Evolutionary conservation across 37 sponge, comb jelly and placozoan genomes (phyloP).

Genomic region (Chondrosia reniformis): DNA sequence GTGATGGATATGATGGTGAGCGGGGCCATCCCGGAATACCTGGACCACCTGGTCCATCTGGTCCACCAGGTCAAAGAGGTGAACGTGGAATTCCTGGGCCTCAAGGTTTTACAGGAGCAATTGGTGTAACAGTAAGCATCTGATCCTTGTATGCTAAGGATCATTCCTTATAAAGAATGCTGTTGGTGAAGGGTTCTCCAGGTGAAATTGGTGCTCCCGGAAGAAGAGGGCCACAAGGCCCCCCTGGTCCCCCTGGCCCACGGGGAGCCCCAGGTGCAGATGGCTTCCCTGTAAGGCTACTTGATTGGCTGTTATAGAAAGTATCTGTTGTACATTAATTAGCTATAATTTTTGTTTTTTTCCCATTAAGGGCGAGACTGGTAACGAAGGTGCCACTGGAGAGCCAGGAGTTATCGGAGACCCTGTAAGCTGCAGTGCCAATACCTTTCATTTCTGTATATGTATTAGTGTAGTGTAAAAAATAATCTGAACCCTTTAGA

Average conservation of each 20-base stretch:
- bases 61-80: conserved; percentile 20
- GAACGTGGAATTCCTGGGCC: conserved; percentile 58
- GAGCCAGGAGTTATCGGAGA: conserved; percentile 42
- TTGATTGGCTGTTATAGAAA: neutral
- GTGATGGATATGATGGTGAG: conserved; percentile 50
- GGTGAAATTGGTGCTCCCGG: conserved; percentile 57
- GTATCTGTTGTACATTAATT: neutral
- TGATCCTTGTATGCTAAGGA: neutral
- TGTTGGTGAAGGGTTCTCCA: conserved; percentile 14
- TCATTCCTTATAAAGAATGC: neutral
- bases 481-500: neutral
- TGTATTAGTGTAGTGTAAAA: neutral
- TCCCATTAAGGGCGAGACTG: conserved; percentile 34
- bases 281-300: neutral
- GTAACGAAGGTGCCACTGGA: conserved; percentile 49
- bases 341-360: neutral
- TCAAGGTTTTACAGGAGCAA: conserved; percentile 51
- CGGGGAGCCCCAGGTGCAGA: conserved; percentile 37
- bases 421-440: conserved; percentile 32
- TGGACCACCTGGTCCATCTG: conserved; percentile 36
- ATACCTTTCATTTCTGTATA: neutral
- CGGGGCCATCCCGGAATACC: conserved; percentile 32
- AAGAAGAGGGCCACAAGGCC: conserved; percentile 34
- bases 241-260: conserved; percentile 31
- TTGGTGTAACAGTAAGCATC: conserved; percentile 37